Base-by-base conservation (phyloP, 2,888 invertebrate species). In the Vandiemenella viatica region DNA sequence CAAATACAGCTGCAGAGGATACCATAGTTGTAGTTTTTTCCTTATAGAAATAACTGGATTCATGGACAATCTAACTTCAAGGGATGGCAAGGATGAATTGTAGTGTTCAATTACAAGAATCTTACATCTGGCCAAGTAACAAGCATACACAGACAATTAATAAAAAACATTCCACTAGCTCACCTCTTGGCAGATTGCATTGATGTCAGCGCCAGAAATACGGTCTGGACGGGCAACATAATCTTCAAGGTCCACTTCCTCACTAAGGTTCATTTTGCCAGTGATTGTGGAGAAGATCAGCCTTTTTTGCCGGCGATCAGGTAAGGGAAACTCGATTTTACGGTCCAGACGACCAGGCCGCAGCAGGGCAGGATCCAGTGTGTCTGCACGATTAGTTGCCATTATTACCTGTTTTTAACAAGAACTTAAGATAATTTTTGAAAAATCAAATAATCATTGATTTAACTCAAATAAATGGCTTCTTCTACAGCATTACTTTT, bases 191-290 rank as follows among this genome's bases (percentile, higher is more conserved):
- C 97, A 97, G 63, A 98, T 99, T 46, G 98, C 96, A 69, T 98
- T 98, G 61, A 99, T 97, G 63, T 99, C 98, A 18, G 98, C 98
- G 19, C 98, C 97, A 43, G 95, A 96, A 60, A 99, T 96, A 67
- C 92, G 89, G 66, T 99, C 98, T 2, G 98, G 97, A 16, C 98
- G 76, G 10, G 97, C 96, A 1, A 99, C 96, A 67, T 92, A 98
- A 71, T 99, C 98, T 65, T 98, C 98, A 46, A 99, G 71, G 67
- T 99, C 98, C 1, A 97, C 97, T 67, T 99, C 98, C 62, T 98
- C 98, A 46, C 93, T 92, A 43, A 96, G 72, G 67, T 96, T 96
- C 96, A 96, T 96, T 65, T 83, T 90, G 0, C 87, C 76, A 1
- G 98, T 98, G 61, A 98, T 96, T 1, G 98, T 98, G 4, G 92